Conservation (phyloP, 53 echinoderm and acorn worm genomes). For the Holothuria scabra region DNA sequence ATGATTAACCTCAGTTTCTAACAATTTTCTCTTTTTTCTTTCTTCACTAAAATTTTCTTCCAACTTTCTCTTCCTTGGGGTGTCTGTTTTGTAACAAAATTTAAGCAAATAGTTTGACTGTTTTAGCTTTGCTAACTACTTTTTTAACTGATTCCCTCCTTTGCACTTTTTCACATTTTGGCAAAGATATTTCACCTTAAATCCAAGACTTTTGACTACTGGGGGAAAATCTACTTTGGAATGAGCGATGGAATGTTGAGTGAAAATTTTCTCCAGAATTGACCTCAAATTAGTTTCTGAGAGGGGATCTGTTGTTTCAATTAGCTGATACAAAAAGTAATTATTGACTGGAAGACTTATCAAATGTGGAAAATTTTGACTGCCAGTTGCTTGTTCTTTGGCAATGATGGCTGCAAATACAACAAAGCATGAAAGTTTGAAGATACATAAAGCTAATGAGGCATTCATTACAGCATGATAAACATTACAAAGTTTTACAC, state of each 20-base stretch:
- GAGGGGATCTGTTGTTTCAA: neutral
- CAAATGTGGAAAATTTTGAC: neutral
- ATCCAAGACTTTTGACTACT: slow-evolving; percentile 12
- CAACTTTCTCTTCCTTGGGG: neutral
- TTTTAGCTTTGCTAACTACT: neutral
- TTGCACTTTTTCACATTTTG: neutral
- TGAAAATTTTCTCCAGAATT: neutral
- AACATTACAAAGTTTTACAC: neutral
- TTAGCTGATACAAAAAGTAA: slow-evolving; percentile 13
- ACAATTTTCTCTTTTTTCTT: neutral
- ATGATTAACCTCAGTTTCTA: neutral
- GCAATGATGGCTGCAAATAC: too few relatives aligned
- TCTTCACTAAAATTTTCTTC: neutral
- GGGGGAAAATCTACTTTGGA: slow-evolving; percentile 6
- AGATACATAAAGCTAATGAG: too few relatives aligned
- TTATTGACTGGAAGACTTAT: slow-evolving; percentile 20
- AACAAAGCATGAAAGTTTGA: too few relatives aligned
- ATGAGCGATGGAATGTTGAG: neutral
- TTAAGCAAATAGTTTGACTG: neutral
- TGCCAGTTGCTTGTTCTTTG: neutral
- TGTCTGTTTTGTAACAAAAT: neutral
- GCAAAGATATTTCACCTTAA: neutral
- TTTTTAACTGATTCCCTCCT: neutral
- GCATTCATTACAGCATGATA: too few relatives aligned
- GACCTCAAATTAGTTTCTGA: neutral